Base-by-base conservation (phyloP, 2,888 invertebrate genomes). In the Temnothorax ravouxi region DNA sequence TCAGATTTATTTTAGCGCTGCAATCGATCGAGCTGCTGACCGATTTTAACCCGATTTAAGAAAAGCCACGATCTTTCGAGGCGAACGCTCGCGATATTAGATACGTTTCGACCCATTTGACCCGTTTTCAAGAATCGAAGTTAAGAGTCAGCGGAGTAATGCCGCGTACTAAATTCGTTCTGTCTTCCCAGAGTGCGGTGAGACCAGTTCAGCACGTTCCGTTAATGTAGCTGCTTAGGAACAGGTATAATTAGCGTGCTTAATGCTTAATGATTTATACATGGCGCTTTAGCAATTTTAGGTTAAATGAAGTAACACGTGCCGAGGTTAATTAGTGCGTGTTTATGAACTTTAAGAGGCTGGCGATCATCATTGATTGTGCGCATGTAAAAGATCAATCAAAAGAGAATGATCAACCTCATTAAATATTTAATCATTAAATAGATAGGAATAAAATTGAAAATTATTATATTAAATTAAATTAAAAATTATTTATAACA, bases 241-340 rank as follows among this genome's bases (percentile, higher is more conserved):
- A 89, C 90, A 90, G 91, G 91, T 89, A 91, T 93, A 94, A 94
- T 93, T 93, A 93, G 92, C 91, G 88, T 89, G 89, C 88, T 91
- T 93, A 93, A 93, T 93, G 91, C 91, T 89, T 87, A 91, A 93
- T 93, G 93, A 93, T 93, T 93, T 93, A 93, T 91, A 91, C 90
- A 86, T 84, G 84, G 82, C 82, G 89, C 87, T 86, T 88, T 71
- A 86, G 89, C 90, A 91, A 93, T 93, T 92, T 92, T 92, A 87
- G 93, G 92, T 92, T 92, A 93, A 93, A 91, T 90, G 90, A 85
- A 80, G 87, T 84, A 88, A 88, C 88, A 89, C 84, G 86, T 89
- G 89, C 66, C 83, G 72, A 75, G 61, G 69, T 61, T 79, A 66
- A 76, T 74, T 79, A 67, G 61, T 67, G 79, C 50, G 64, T 61